Evolutionary conservation across 2,797 vertebrate genomes (phyloP), one percentile per base, ranked within the genome.

Genomic region (Cynodonichthys magdalenae): DNA sequence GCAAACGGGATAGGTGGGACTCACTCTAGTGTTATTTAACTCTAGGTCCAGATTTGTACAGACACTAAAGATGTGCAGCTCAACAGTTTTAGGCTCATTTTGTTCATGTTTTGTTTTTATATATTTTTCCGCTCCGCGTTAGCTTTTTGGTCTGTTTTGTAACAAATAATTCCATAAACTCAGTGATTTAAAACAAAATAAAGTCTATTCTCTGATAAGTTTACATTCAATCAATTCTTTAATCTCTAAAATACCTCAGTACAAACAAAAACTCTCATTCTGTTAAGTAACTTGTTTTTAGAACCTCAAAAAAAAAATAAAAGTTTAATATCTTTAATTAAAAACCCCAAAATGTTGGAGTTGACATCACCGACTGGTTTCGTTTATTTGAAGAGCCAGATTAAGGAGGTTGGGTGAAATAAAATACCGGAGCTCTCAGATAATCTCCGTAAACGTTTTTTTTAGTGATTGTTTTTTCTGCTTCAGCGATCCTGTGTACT

Each of bases 81-180:
- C 31, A 34, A 39, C 9, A 14, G 11, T 39, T 36, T 36, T 9
- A 36, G 34, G 3, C 10, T 36, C 34, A 1, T 36, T 36, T 12
- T 9, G 9, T 9, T 36, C 34, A 9, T 36, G 24, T 36, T 36
- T 11, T 34, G 28, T 31, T 31, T 31, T 8, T 8, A 31, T 31
- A 6, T 3, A 12, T 39, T 39, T 39, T 39, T 14, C 4, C 11
- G 12, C 12, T 39, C 36, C 3, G 36, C 15, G 82, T 69, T 85
- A 69, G 65, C 80, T 72, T 39, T 76, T 67, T 54, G 63, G 62
- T 45, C 68, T n/a, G 61, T 56, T 14, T 39, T 15, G 70, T 73
- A 72, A 78, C 75, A 81, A 77, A 83, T 71, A 76, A 58, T 57
- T 64, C 71, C 62, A 51, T 71, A 82, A 75, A 72, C 28, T 57